These are phyloP conservation scores for Lamellibrachia luymesi DNA, from an alignment of 1,140 invertebrate genomes.

Conservation along the genomic window DNA sequence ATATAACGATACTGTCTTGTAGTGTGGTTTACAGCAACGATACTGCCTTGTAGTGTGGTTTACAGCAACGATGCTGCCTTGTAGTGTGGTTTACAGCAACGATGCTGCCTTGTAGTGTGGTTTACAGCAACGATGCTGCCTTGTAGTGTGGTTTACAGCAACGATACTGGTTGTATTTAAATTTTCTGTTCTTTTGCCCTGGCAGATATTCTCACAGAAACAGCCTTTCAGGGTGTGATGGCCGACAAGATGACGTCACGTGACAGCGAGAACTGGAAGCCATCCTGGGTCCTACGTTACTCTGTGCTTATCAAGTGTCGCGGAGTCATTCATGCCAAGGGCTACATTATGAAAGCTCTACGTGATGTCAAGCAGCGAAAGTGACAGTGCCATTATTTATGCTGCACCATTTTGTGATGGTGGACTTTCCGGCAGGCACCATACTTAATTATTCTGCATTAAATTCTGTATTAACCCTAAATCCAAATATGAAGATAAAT, in stretches of 20 bases:
- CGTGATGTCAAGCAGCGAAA: conserved; percentile 33
- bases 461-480: neutral
- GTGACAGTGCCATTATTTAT: neutral
- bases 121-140: neutral
- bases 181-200: conserved; percentile 16
- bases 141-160: neutral
- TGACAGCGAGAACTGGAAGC: conserved; percentile 14
- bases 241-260: neutral
- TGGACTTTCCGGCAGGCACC: neutral
- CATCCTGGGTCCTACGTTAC: conserved; percentile 63
- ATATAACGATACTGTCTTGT: too few relatives aligned
- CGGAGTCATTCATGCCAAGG: conserved; percentile 84
- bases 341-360: conserved; percentile 65
- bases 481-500: neutral
- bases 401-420: neutral
- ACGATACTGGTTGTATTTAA: neutral
- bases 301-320: conserved; percentile 85
- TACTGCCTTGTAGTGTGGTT: too few relatives aligned
- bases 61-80: too few relatives aligned
- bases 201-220: conserved; percentile 65
- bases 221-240: conserved; percentile 45
- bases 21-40: neutral
- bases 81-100: neutral
- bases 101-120: neutral
- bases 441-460: neutral